Percentiles rank a stretch among this genome's conserved stretches.
Conservation (phyloP, 2,113 vertebrate genomes). For the Pluvianellus socialis region DNA sequence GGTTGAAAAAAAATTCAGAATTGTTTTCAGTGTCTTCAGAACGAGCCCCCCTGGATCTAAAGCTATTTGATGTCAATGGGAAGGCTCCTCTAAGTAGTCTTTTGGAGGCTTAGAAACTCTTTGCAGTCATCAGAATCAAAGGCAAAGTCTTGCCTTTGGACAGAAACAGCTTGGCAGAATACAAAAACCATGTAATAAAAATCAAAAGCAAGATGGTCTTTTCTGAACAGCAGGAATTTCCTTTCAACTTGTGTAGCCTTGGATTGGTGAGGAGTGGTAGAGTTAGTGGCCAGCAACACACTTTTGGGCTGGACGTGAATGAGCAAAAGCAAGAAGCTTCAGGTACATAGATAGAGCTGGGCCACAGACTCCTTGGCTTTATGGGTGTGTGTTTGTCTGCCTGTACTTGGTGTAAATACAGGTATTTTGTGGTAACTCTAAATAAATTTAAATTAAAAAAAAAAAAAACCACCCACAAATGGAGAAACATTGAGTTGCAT, state of each 20-base stretch:
- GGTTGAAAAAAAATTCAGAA: background rate
- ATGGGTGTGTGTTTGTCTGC: background rate
- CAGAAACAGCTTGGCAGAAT: background rate
- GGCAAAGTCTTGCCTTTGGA: constrained; percentile 17
- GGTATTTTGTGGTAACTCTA: background rate
- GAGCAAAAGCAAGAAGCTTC: background rate
- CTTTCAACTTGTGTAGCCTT: background rate
- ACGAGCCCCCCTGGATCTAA: background rate
- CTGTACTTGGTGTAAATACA: background rate
- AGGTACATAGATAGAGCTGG: background rate
- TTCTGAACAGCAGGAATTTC: background rate
- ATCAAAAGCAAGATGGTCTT: background rate
- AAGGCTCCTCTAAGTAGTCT: constrained; percentile 30
- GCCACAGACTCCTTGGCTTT: background rate
- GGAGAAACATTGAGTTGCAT: background rate
- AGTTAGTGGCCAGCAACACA: background rate
- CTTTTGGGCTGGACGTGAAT: background rate
- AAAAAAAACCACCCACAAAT: too few relatives aligned
- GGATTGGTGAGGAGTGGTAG: background rate
- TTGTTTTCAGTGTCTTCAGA: background rate
- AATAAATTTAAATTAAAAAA: background rate
- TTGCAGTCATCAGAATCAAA: constrained; percentile 25
- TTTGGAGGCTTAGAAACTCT: constrained; percentile 24
- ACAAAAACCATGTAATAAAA: background rate
- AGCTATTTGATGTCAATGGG: constrained; percentile 21